These are phyloP conservation scores for Nerophis ophidion DNA, from an alignment of 2,113 vertebrate genomes.

Conservation along the genomic window DNA sequence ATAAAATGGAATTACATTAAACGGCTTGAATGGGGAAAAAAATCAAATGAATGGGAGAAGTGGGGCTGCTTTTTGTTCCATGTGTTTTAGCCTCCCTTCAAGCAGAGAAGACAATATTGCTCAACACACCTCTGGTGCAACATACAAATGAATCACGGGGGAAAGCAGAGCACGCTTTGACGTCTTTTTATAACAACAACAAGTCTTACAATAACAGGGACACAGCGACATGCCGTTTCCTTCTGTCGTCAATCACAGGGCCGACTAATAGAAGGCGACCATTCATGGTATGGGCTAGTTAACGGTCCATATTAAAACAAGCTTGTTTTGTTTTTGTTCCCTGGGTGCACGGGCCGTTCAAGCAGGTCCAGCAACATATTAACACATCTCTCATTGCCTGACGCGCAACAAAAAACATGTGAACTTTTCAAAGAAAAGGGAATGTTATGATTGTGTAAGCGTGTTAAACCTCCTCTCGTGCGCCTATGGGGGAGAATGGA, in stretches of 20 bases:
- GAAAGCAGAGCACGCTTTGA: conserved; percentile 3
- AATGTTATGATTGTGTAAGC: background rate
- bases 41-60: conserved; percentile 1
- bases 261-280: background rate
- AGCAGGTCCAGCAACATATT: background rate
- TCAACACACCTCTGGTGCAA: conserved; percentile 34
- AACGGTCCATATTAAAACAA: background rate
- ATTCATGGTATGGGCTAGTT: background rate
- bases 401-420: background rate
- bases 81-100: conserved; percentile 47
- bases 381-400: background rate
- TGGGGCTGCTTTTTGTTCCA: conserved; percentile 51
- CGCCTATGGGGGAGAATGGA: background rate
- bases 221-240: background rate
- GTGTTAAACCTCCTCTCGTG: background rate
- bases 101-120: conserved; percentile 34
- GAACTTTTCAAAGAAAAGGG: background rate
- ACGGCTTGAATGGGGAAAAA: background rate
- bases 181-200: no score
- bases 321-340: conserved; percentile 2
- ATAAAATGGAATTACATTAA: background rate
- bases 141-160: conserved; percentile 9
- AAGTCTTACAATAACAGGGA: no score
- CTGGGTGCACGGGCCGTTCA: background rate
- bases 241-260: background rate